Evolutionary conservation across 2,888 invertebrate species (phyloP).

Genomic region (Glaucopsyche alexis): DNA sequence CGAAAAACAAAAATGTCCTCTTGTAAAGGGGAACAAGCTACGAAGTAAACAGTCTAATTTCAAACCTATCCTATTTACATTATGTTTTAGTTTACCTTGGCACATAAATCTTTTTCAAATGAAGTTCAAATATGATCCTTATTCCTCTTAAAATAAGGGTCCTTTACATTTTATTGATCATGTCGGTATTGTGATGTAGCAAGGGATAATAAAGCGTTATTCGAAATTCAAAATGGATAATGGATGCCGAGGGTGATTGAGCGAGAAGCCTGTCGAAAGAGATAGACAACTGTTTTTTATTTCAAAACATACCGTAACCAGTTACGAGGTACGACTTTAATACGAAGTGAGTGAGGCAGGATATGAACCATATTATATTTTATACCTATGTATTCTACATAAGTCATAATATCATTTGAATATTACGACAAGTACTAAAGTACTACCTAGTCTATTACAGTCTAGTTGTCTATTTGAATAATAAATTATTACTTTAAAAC

Average conservation of each 20-base stretch:
- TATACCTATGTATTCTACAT: neutral
- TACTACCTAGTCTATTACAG: neutral
- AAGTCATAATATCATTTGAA: too few relatives aligned
- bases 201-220: neutral
- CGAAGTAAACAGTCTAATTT: slow-evolving; percentile 33
- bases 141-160: neutral
- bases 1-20: slow-evolving; percentile 64
- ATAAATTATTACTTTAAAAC: too few relatives aligned
- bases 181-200: slow-evolving; percentile 5
- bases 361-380: neutral
- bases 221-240: slow-evolving; percentile 23
- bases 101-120: slow-evolving; percentile 19
- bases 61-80: slow-evolving; percentile 27
- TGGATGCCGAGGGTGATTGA: slow-evolving; percentile 36
- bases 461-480: neutral
- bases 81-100: slow-evolving; percentile 31
- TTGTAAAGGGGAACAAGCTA: slow-evolving; percentile 45
- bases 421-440: neutral
- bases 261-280: slow-evolving; percentile 34
- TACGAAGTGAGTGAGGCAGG: neutral
- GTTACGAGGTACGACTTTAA: slow-evolving; percentile 9
- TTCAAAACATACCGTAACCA: slow-evolving; percentile 16
- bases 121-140: slow-evolving; percentile 9
- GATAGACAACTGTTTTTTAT: slow-evolving; percentile 28
- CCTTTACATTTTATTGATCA: slow-evolving; percentile 28